Percentiles rank a stretch among this genome's conserved stretches.
phyloP scores from a whole-genome alignment of 2,113 vertebrate genomes.

The Cichladusa arquata region DNA sequence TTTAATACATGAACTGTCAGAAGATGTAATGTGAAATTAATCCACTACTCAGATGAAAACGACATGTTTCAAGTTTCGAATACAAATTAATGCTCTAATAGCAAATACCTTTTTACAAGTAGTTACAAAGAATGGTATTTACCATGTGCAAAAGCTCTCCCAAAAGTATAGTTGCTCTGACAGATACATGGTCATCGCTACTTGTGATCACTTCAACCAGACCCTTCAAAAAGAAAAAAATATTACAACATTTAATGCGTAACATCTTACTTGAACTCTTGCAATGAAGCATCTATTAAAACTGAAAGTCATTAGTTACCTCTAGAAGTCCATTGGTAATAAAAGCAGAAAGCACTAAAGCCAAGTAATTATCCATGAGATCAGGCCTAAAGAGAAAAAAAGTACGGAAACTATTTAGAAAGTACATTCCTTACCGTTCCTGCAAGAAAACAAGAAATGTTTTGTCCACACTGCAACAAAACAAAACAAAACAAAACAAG shows the following conservation, averaged over 20 bases:
- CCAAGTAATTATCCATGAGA: slow-evolving; percentile 98
- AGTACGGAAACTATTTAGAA: neutral
- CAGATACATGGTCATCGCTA: slow-evolving; percentile 89
- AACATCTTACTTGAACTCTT: neutral
- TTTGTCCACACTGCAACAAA: neutral
- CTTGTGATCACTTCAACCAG: slow-evolving; percentile 97
- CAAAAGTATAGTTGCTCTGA: slow-evolving; percentile 93
- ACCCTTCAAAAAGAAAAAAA: slow-evolving; percentile 76
- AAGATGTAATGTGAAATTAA: neutral
- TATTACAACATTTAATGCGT: neutral
- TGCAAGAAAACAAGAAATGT: neutral
- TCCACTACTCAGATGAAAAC: neutral
- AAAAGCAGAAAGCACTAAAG: slow-evolving; percentile 93
- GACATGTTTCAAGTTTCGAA: neutral
- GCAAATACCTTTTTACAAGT: neutral
- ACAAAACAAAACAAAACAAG: neutral
- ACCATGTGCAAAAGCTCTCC: slow-evolving; percentile 99
- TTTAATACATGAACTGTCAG: neutral
- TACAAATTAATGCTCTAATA: neutral
- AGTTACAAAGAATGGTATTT: slow-evolving; percentile 18
- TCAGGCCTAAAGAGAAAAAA: slow-evolving; percentile 81
- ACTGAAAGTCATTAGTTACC: slow-evolving; percentile 67
- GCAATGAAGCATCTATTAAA: neutral
- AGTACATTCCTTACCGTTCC: neutral
- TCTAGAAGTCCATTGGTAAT: slow-evolving; percentile 93